Evolutionary conservation across 2,797 vertebrate species (phyloP), one percentile per base, ranked within the genome.

Genomic region (Hapalemur alaotrensis): DNA sequence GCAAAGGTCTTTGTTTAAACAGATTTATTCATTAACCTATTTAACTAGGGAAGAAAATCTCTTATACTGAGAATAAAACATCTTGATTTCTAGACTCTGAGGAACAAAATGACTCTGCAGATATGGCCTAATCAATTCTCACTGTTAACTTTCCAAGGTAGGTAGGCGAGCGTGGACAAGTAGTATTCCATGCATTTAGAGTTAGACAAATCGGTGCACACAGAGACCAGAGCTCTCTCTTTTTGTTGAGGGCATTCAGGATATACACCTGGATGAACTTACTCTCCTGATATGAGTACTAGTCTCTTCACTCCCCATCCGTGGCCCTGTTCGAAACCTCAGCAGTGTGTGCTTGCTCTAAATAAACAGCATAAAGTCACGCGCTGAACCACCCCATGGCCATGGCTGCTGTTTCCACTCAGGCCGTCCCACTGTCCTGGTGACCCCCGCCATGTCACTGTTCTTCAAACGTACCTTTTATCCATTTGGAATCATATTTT

Each of bases 401-500:
- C 7, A n/a, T 25, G 52, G 52, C 61, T n/a, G 25, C 89, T 91
- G 20, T 57, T 69, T 25, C 32, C 91, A 46, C 25, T 22, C 4
- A 17, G 9, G 52, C 43, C 48, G 25, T 52, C 50, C 43, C 43
- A 41, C 48, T 6, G 1, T 28, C 25, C 52, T 70, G 52, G 28
- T 0, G 2, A 50, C 75, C 57, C 23, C 57, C 11, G 25, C 63
- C 43, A 72, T 0, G 35, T 20, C 35, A 6, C 4, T 67, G 20
- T 35, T 83, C 73, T 70, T 57, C 73, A 72, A n/a, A 85, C 80
- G 20, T 99, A 99, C 99, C 99, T 99, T 99, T 99, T 98, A 99
- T 99, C 99, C 99, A 99, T 97, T 99, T 99, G 98, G 99, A 99
- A 98, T 99, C 99, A 48, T 99, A 99, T 98, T 99, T 99, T 98